Evolutionary conservation across 2,113 vertebrate species (phyloP), one percentile per base, ranked within the genome.

Genomic region (Tangachromis dhanisi): DNA sequence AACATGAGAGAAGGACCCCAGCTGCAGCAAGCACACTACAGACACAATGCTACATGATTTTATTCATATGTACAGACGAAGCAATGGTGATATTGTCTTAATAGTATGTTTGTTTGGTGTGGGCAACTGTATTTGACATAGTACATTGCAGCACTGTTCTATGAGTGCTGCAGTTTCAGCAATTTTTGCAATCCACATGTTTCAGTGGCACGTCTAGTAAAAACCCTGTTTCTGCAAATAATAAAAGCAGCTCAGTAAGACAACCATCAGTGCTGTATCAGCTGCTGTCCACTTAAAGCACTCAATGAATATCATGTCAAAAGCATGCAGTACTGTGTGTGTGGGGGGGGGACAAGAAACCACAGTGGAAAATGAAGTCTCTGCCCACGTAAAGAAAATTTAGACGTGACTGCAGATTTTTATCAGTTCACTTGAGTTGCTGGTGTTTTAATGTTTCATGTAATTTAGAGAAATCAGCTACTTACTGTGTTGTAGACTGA

Each of bases 401-500:
- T 13, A n/a, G 49, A 19, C 2, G 0, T 45, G 53, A 78, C 38
- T 47, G 29, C 8, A 53, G 71, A 78, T 86, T 54, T 83, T n/a
- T 78, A 84, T 81, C 81, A 35, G 3, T 47, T 31, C 24, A 19
- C 66, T 17, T 3, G 9, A 51, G 40, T 40, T 83, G 35, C 1
- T 29, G 61, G 71, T 17, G 1, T 61, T 59, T 85, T 6, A 51
- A 47, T 47, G 31, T 84, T 26, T 47, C 4, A 47, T 9, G 54
- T 83, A 11, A 76, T 21, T 21, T 5, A 55, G 61, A 11, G 29
- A 21, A 68, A 86, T 11, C 26, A 47, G 38, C 8, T 12, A 95
- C 97, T 97, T 90, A 98, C 98, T 11, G 97, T 97, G 95, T 98
- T 97, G 93, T 98, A 98, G 88, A 98, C 96, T 0, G 97, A 98